phyloP scores from a whole-genome alignment of 2,113 vertebrate species.

The Herpailurus yagouaroundi region DNA sequence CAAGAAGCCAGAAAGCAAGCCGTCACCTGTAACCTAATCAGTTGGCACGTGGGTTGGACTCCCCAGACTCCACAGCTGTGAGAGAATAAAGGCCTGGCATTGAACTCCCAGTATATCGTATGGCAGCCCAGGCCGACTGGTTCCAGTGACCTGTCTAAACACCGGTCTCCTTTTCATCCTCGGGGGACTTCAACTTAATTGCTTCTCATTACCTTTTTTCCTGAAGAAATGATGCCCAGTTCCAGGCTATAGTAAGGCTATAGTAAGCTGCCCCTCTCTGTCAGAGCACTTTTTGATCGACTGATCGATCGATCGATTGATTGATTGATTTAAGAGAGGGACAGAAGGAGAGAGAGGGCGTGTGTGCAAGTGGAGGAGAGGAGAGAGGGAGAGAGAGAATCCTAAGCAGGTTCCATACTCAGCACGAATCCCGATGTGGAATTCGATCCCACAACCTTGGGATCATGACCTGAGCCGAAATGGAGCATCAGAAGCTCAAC shows the following conservation, averaged over 20 bases:
- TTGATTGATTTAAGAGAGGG: too few relatives aligned
- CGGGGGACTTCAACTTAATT: neutral
- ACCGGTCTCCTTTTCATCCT: neutral
- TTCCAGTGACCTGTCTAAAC: neutral
- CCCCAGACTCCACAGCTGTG: too few relatives aligned
- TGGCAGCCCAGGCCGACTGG: neutral
- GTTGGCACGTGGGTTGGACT: neutral
- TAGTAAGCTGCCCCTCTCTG: neutral
- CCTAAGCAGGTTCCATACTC: too few relatives aligned
- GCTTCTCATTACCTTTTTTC: neutral
- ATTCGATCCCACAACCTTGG: too few relatives aligned
- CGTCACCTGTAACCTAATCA: neutral
- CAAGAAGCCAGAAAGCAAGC: neutral
- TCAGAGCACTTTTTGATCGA: neutral
- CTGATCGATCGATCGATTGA: too few relatives aligned
- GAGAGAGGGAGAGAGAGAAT: too few relatives aligned
- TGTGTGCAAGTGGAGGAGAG: too few relatives aligned
- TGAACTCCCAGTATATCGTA: accelerated
- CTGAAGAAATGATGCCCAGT: neutral
- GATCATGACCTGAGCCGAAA: too few relatives aligned
- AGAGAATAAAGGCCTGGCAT: neutral
- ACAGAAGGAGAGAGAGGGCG: too few relatives aligned
- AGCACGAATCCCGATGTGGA: too few relatives aligned
- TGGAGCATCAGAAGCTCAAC: too few relatives aligned
- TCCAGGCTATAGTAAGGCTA: neutral